phyloP scores from a whole-genome alignment of 2,113 vertebrate genomes.

The Cheirogaleus medius region DNA sequence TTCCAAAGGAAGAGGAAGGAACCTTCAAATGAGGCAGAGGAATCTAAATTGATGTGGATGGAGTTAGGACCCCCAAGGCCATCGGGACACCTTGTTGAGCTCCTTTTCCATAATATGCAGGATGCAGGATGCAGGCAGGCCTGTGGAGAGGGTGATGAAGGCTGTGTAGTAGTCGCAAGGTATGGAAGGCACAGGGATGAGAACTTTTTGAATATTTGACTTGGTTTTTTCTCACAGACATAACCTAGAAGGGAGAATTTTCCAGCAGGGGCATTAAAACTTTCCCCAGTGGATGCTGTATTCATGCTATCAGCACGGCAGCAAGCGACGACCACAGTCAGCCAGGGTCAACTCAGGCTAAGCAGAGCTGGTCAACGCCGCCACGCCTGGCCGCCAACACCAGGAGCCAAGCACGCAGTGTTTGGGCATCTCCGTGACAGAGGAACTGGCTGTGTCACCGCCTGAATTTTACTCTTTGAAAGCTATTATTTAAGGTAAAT shows the following conservation, averaged over 20 bases:
- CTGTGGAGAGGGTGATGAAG: accelerated
- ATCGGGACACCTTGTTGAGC: accelerated
- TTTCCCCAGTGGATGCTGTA: not conserved
- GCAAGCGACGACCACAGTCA: not conserved
- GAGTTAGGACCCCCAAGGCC: not conserved
- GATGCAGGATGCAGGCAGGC: not conserved
- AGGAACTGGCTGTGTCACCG: not conserved
- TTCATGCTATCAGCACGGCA: too few species aligned
- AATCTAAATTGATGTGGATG: not conserved
- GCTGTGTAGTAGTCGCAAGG: accelerated
- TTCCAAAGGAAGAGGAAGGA: not conserved
- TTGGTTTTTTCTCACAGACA: not conserved
- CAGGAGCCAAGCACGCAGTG: not conserved
- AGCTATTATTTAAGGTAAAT: not conserved
- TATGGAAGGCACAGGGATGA: accelerated
- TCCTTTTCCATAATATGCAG: not conserved
- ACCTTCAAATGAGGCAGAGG: not conserved
- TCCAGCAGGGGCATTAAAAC: not conserved
- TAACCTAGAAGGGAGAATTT: not conserved
- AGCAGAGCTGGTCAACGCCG: not conserved
- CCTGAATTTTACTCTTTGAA: not conserved
- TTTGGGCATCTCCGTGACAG: not conserved
- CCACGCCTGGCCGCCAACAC: accelerated
- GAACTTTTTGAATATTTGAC: not conserved
- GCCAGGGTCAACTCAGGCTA: not conserved